Evolutionary conservation across 2,888 invertebrate species (phyloP).

Genomic region (Nezara viridula): DNA sequence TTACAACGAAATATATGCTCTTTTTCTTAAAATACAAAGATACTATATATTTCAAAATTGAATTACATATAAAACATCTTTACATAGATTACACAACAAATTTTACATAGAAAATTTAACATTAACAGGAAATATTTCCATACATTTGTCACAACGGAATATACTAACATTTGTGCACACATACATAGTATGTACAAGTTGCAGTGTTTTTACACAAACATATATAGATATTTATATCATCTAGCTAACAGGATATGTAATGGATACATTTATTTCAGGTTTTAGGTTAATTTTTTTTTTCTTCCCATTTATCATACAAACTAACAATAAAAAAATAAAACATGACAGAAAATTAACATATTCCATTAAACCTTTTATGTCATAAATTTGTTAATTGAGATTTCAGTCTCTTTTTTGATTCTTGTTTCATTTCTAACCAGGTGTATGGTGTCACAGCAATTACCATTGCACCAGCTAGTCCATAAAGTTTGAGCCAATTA

Average conservation of each 20-base stretch:
- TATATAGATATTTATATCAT: slow-evolving; percentile 13
- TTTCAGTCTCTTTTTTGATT: slow-evolving; percentile 61
- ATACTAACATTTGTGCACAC: slow-evolving; percentile 50
- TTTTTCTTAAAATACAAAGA: slow-evolving; percentile 51
- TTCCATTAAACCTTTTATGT: slow-evolving; percentile 45
- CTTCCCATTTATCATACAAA: background rate
- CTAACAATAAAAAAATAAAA: slow-evolving; percentile 49
- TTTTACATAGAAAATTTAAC: slow-evolving; percentile 52
- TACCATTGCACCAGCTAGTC: slow-evolving; percentile 71
- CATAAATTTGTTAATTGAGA: slow-evolving; percentile 59
- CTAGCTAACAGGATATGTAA: slow-evolving; percentile 49
- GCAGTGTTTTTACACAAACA: slow-evolving; percentile 47
- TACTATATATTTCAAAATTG: slow-evolving; percentile 51
- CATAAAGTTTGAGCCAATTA: slow-evolving; percentile 71
- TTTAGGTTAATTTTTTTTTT: background rate
- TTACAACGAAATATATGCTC: background rate
- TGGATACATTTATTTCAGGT: slow-evolving; percentile 27
- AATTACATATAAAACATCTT: slow-evolving; percentile 49
- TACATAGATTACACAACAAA: slow-evolving; percentile 53
- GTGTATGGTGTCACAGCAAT: slow-evolving; percentile 72
- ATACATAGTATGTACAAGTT: slow-evolving; percentile 56
- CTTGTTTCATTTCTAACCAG: slow-evolving; percentile 70
- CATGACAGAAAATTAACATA: slow-evolving; percentile 13
- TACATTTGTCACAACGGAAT: slow-evolving; percentile 55
- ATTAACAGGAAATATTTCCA: slow-evolving; percentile 53